Percentiles rank a stretch among this genome's conserved stretches.
Conservation (phyloP, 2,888 invertebrate species). For the Microctonus brassicae region DNA sequence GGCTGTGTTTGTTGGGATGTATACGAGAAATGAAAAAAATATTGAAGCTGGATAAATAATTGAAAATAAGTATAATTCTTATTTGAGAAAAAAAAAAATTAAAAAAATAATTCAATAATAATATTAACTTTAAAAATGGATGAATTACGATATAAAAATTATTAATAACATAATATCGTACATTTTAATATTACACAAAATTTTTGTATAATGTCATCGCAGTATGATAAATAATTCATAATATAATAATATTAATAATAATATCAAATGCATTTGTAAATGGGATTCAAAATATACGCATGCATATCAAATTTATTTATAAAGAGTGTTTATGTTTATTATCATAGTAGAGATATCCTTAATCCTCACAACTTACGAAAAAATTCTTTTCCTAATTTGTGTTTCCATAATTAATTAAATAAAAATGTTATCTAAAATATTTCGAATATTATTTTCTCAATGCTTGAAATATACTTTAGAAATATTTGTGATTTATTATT, state of each 20-base stretch:
- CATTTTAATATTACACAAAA: not conserved
- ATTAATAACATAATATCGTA: not conserved
- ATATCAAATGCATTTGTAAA: not conserved
- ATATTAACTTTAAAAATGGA: not conserved
- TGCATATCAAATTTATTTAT: conserved; percentile 35
- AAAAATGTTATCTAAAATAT: too few species aligned
- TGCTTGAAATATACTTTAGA: too few species aligned
- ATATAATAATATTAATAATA: not conserved
- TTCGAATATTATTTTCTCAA: too few species aligned
- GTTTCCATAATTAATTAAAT: too few species aligned
- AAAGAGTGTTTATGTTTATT: too few species aligned
- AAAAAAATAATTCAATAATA: not conserved
- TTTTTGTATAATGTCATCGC: not conserved
- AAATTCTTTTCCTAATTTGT: too few species aligned
- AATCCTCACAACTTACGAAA: too few species aligned
- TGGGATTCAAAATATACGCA: conserved; percentile 37
- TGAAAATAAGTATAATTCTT: not conserved
- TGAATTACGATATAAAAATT: not conserved
- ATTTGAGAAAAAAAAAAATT: not conserved
- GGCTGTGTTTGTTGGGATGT: conserved; percentile 11
- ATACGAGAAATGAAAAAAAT: not conserved
- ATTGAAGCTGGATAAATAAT: not conserved
- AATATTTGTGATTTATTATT: too few species aligned
- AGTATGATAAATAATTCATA: not conserved
- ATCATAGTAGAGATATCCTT: too few species aligned